These are phyloP conservation scores for Acropora tenuis DNA, from an alignment of 64 coral and sea anemone genomes.

Conservation along the genomic window DNA sequence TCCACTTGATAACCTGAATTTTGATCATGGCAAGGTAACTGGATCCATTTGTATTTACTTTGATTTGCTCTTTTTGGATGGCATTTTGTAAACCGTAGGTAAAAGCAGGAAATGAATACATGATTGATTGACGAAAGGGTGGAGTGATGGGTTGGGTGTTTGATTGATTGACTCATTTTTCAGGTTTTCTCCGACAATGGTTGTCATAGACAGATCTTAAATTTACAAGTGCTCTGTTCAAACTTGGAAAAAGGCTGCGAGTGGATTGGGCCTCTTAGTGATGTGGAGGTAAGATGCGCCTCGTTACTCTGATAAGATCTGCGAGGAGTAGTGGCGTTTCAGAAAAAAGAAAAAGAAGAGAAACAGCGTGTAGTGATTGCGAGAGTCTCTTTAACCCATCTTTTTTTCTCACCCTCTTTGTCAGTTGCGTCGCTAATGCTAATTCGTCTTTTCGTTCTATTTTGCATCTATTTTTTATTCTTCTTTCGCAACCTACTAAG, in stretches of 20 bases:
- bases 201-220: conserved; percentile 69
- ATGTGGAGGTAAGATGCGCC: conserved; percentile 42
- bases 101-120: not conserved
- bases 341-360: too few species aligned
- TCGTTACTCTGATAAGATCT: too few species aligned
- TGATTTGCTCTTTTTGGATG: not conserved
- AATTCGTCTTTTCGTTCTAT: too few species aligned
- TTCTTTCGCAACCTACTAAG: too few species aligned
- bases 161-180: not conserved
- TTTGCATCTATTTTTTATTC: too few species aligned
- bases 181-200: conserved; percentile 74
- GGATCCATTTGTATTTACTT: not conserved
- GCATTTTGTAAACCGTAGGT: too few species aligned
- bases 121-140: not conserved
- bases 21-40: conserved; percentile 73
- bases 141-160: not conserved
- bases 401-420: too few species aligned
- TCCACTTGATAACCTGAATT: conserved; percentile 87
- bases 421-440: too few species aligned
- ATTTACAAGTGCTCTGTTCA: conserved; percentile 37
- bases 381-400: too few species aligned
- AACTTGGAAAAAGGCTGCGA: conserved; percentile 52
- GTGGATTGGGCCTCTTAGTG: conserved; percentile 60
- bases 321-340: too few species aligned
- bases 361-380: too few species aligned